A percentile compares a stretch with the other conserved stretches of the same genome.
These are phyloP conservation scores for Drosophila suzukii DNA, from an alignment of 1,140 invertebrate species.

Conservation along the genomic window DNA sequence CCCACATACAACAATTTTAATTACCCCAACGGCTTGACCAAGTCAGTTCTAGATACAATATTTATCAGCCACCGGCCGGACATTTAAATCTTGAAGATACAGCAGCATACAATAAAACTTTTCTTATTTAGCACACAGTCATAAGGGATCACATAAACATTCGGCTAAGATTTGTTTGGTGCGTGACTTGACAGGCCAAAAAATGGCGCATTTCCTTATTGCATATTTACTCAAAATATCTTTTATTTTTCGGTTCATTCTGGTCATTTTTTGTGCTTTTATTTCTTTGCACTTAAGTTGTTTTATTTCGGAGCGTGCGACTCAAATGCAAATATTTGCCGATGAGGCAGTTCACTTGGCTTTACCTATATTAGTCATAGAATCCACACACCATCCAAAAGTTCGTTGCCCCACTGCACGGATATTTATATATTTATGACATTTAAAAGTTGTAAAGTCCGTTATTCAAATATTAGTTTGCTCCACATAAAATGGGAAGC, in stretches of 20 bases:
- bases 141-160: conserved; percentile 37
- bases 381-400: conserved; percentile 8
- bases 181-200: conserved; percentile 7
- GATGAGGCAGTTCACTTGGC: conserved; percentile 51
- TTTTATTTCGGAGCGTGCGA: conserved; percentile 41
- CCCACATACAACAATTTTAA: conserved; percentile 61
- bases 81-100: neutral
- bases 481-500: conserved; percentile 33
- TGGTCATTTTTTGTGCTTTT: conserved; percentile 19
- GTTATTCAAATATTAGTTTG: conserved; percentile 56
- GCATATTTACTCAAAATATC: conserved; percentile 41
- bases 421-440: conserved; percentile 21
- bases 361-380: conserved; percentile 66
- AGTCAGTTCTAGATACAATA: conserved; percentile 11
- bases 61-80: conserved; percentile 7
- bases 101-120: neutral
- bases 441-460: conserved; percentile 50
- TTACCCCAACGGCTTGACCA: conserved; percentile 50
- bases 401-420: conserved; percentile 39
- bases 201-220: conserved; percentile 59
- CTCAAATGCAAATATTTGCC: conserved; percentile 73
- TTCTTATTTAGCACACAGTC: conserved; percentile 21
- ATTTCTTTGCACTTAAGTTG: conserved; percentile 19
- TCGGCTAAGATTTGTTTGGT: conserved; percentile 26
- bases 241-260: conserved; percentile 11